Evolutionary conservation across 2,888 invertebrate genomes (phyloP).

Genomic region (Zaprionus lineosus): DNA sequence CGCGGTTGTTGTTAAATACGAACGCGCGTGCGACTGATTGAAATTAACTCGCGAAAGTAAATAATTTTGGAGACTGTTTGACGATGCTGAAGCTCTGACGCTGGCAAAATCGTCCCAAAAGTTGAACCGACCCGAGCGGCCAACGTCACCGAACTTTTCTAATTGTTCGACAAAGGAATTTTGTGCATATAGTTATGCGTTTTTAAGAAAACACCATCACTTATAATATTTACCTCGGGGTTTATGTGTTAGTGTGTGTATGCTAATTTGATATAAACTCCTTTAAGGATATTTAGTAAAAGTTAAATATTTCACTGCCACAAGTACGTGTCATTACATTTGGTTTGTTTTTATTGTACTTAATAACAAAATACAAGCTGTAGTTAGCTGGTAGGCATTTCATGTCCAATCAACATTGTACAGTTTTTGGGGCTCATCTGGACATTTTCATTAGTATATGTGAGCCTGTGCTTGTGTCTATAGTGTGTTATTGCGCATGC

Average conservation of each 20-base stretch:
- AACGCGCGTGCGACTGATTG: slow-evolving; percentile 45
- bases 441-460: slow-evolving; percentile 14
- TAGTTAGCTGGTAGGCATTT: slow-evolving; percentile 2
- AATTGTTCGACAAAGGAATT: slow-evolving; percentile 54
- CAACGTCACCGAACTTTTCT: slow-evolving; percentile 62
- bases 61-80: slow-evolving; percentile 14
- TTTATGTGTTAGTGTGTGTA: slow-evolving; percentile 10
- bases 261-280: slow-evolving; percentile 11
- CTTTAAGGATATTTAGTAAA: slow-evolving; percentile 2
- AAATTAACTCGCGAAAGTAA: slow-evolving; percentile 32
- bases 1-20: slow-evolving; percentile 33
- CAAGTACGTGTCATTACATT: slow-evolving; percentile 47
- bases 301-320: slow-evolving; percentile 13
- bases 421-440: slow-evolving; percentile 1
- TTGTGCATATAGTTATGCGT: slow-evolving; percentile 17
- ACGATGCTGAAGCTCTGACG: slow-evolving; percentile 39
- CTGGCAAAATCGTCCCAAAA: slow-evolving; percentile 42
- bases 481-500: slow-evolving; percentile 42
- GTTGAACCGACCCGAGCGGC: slow-evolving; percentile 38
- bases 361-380: slow-evolving; percentile 11
- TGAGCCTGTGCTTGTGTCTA: slow-evolving; percentile 11
- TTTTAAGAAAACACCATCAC: too few relatives aligned
- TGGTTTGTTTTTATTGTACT: slow-evolving; percentile 25
- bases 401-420: slow-evolving; percentile 3
- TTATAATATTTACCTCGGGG: slow-evolving; percentile 13